phyloP scores from a whole-genome alignment of 1,140 invertebrate genomes.

The Micrasema minimum region DNA sequence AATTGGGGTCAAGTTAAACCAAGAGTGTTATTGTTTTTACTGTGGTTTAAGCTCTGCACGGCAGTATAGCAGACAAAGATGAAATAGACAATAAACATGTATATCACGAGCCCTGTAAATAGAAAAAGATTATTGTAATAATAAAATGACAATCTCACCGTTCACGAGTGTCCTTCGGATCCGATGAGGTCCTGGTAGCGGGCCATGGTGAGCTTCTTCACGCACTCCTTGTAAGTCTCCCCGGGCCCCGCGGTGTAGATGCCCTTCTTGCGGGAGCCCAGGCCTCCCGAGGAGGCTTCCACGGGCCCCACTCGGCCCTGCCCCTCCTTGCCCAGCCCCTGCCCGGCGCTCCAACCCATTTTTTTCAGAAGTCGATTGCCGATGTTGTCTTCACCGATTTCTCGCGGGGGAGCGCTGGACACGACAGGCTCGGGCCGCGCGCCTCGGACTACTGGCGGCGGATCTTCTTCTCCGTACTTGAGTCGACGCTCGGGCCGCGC shows the following conservation, averaged over 20 bases:
- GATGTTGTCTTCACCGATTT: conserved; percentile 88
- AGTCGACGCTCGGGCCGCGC: conserved; percentile 93
- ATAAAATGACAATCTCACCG: conserved; percentile 42
- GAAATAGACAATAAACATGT: too few species aligned
- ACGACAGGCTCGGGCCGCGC: conserved; percentile 66
- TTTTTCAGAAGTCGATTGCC: conserved; percentile 95
- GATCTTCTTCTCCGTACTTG: conserved; percentile 91
- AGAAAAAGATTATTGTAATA: conserved; percentile 4
- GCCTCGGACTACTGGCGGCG: conserved; percentile 72
- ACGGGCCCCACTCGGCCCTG: conserved; percentile 95
- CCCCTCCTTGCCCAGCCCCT: conserved; percentile 91
- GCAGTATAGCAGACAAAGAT: too few species aligned
- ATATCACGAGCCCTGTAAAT: conserved; percentile 16
- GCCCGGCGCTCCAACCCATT: conserved; percentile 98
- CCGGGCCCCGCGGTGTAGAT: conserved; percentile 81
- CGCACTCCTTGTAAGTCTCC: conserved; percentile 90
- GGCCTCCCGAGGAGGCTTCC: conserved; percentile 69
- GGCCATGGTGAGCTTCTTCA: conserved; percentile 90
- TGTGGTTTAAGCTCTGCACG: too few species aligned
- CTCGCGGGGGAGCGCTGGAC: conserved; percentile 55
- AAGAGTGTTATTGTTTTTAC: too few species aligned
- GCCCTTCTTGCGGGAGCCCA: conserved; percentile 77
- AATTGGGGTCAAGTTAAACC: too few species aligned
- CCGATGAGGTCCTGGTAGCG: conserved; percentile 82
- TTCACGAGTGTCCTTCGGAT: conserved; percentile 57